A percentile compares a stretch with the other conserved stretches of the same genome.
These are phyloP conservation scores for Pelusios castaneus DNA, from an alignment of 2,113 vertebrate species.

Conservation along the genomic window DNA sequence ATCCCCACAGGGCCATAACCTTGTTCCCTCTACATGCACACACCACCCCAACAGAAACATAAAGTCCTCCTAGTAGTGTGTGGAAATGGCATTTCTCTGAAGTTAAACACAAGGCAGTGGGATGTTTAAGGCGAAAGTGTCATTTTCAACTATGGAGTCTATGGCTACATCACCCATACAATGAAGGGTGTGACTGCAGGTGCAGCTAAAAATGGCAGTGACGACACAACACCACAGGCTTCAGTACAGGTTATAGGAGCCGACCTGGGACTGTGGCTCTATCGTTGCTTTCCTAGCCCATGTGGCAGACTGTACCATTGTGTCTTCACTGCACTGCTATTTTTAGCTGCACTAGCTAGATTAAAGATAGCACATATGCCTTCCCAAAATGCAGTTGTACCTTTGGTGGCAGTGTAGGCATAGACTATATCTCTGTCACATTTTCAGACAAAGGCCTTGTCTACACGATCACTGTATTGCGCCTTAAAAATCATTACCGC, in stretches of 20 bases:
- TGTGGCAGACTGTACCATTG: too few species aligned
- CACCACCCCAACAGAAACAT: background rate
- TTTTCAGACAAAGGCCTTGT: background rate
- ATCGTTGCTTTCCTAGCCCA: too few species aligned
- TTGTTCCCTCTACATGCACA: background rate
- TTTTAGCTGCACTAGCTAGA: too few species aligned
- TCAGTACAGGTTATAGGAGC: background rate
- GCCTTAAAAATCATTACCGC: too few species aligned
- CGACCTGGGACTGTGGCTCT: too few species aligned
- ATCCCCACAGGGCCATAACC: background rate
- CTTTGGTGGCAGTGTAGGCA: background rate
- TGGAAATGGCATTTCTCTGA: background rate
- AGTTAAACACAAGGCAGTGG: background rate
- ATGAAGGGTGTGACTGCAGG: background rate
- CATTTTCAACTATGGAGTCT: background rate
- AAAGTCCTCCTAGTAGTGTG: background rate
- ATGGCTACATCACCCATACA: background rate
- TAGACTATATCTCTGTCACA: background rate
- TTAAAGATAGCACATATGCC: too few species aligned
- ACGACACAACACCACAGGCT: background rate
- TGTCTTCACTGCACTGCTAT: too few species aligned
- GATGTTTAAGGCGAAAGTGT: background rate
- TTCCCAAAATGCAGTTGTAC: background rate
- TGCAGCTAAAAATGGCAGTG: background rate
- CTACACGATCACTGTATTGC: too few species aligned